phyloP scores from a whole-genome alignment of 2,888 invertebrate genomes.

The Yponomeuta cagnagella region DNA sequence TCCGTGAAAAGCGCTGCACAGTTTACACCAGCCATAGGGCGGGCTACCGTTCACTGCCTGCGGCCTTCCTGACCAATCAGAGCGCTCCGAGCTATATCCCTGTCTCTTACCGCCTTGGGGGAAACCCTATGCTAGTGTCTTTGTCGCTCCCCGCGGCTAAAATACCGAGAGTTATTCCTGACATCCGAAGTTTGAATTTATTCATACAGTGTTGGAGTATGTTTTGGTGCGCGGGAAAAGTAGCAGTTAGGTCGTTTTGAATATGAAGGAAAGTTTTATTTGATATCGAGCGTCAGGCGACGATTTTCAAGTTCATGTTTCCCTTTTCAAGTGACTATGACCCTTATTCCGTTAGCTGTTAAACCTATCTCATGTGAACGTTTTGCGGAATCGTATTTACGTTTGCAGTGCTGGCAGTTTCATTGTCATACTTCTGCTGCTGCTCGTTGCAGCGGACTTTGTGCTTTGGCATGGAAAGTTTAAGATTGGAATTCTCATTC shows the following conservation, averaged over 20 bases:
- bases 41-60: constrained; percentile 76
- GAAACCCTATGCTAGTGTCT: constrained; percentile 48
- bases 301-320: constrained; percentile 76
- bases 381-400: constrained; percentile 65
- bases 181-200: constrained; percentile 7
- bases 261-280: constrained; percentile 58
- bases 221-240: constrained; percentile 6
- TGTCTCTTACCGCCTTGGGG: constrained; percentile 42
- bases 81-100: constrained; percentile 72
- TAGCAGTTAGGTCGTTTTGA: constrained; percentile 52
- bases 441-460: constrained; percentile 21
- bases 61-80: constrained; percentile 77
- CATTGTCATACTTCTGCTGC: constrained; percentile 67
- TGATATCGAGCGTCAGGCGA: constrained; percentile 76
- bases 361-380: constrained; percentile 48
- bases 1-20: constrained; percentile 50
- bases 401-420: constrained; percentile 72
- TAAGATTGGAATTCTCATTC: constrained; percentile 30
- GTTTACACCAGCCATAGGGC: constrained; percentile 76
- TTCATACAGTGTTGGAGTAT: neutral
- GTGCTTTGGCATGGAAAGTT: constrained; percentile 20
- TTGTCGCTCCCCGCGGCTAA: constrained; percentile 69
- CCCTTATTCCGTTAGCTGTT: constrained; percentile 53
- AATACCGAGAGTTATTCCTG: constrained; percentile 49
- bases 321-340: constrained; percentile 53